Evolutionary conservation across 2,888 invertebrate species (phyloP).

Genomic region (Diadegma fenestrale): DNA sequence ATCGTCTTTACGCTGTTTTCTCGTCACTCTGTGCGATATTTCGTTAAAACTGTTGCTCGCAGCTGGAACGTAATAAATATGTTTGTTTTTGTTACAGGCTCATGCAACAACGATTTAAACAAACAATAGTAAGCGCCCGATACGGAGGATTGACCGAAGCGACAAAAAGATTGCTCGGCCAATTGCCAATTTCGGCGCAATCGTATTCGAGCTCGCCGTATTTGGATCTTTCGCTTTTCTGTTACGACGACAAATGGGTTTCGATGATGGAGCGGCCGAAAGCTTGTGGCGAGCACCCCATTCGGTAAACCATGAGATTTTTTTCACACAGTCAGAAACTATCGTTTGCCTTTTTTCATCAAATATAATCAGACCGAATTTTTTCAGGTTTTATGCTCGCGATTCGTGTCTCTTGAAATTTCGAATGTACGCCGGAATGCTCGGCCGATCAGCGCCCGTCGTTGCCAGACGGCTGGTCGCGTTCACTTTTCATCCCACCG

Average conservation of each 20-base stretch:
- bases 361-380: background rate
- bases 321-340: background rate
- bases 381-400: constrained; percentile 92
- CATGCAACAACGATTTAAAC: constrained; percentile 91
- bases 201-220: constrained; percentile 97
- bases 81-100: constrained; percentile 81
- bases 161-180: constrained; percentile 94
- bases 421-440: constrained; percentile 90
- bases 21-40: too few relatives aligned
- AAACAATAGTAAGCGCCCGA: constrained; percentile 95
- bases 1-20: too few relatives aligned
- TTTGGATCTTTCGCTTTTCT: constrained; percentile 95
- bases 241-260: constrained; percentile 98
- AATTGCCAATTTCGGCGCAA: constrained; percentile 97
- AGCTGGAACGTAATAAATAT: too few relatives aligned
- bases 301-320: constrained; percentile 87
- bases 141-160: constrained; percentile 96
- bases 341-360: background rate
- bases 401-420: constrained; percentile 92
- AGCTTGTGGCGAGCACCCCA: constrained; percentile 96
- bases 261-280: constrained; percentile 98
- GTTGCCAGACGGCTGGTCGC: constrained; percentile 93
- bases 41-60: too few relatives aligned
- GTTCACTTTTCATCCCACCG: constrained; percentile 98
- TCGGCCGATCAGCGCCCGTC: constrained; percentile 88